Base-by-base conservation (phyloP, 2,888 invertebrate species). In the Arctia plantaginis region DNA sequence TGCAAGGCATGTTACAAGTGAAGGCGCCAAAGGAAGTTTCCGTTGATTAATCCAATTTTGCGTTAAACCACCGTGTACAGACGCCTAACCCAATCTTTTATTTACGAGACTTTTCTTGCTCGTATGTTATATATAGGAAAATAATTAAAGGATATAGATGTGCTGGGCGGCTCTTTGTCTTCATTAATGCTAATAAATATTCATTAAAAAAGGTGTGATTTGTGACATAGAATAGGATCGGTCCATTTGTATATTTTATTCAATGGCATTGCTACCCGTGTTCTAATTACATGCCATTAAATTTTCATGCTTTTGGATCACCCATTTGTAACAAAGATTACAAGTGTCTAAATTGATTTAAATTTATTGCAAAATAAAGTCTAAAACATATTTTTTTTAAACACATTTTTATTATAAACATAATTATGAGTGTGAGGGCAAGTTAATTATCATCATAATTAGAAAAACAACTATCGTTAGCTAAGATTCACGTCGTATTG, bases 21-120 rank as follows among this genome's bases (percentile, higher is more conserved):
- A 33, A 72, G 41, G 39, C 66, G 39, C 55, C 47, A 59, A 66
- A 62, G 51, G 18, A 77, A 79, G 44, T 75, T 75, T 74, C 75
- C 35, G 76, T 67, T 73, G 65, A 70, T 73, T 81, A 78, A 83
- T 77, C 75, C 74, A 76, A 77, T 81, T 77, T 72, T 8, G 67
- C 47, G 75, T 41, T 65, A 69, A 75, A 66, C 62, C 70, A 64
- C 69, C 71, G 69, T 76, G 62, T 74, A 55, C 44, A 72, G 67
- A 23, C 55, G 47, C 72, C 70, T 76, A 67, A 77, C 69, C 59
- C 79, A 66, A 82, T 82, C 13, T 74, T 27, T 80, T 82, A 80
- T 77, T 82, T 76, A 80, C 69, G 64, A 69, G 41, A 27, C 73
- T 74, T 75, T 65, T 71, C 35, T 73, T 75, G 68, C 51, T 66